Percentiles rank a stretch among this genome's conserved stretches.
These are phyloP conservation scores for Leptinotarsa defecta DNA, from an alignment of 1,140 invertebrate genomes.

Conservation along the genomic window DNA sequence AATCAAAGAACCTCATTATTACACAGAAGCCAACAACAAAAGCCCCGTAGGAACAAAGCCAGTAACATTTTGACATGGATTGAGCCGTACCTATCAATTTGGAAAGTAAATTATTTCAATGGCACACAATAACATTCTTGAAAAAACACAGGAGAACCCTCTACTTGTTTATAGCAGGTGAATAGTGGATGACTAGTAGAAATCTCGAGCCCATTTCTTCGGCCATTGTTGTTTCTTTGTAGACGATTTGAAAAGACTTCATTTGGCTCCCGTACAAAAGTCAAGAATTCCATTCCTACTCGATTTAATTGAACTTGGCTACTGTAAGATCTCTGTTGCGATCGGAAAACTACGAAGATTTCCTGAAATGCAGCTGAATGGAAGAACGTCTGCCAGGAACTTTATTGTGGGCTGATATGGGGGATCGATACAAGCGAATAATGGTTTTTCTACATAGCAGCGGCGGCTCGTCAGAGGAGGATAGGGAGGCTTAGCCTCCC, in stretches of 20 bases:
- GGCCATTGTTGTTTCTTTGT: constrained; percentile 41
- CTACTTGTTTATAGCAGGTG: constrained; percentile 47
- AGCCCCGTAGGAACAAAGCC: constrained; percentile 36
- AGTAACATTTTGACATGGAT: constrained; percentile 46
- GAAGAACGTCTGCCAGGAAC: not conserved
- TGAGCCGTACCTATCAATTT: constrained; percentile 50
- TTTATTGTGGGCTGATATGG: not conserved
- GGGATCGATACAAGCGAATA: not conserved
- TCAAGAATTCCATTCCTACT: constrained; percentile 47
- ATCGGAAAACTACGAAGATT: constrained; percentile 16
- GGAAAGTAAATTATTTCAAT: constrained; percentile 51
- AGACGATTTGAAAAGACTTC: constrained; percentile 47
- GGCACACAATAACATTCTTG: constrained; percentile 46
- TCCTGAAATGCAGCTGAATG: not conserved
- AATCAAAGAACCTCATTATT: constrained; percentile 38
- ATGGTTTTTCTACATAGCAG: not conserved
- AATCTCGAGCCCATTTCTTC: constrained; percentile 33
- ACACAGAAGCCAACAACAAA: constrained; percentile 36
- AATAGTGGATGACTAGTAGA: constrained; percentile 48
- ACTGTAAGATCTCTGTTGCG: constrained; percentile 42
- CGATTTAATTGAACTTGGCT: constrained; percentile 48
- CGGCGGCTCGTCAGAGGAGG: too few relatives aligned
- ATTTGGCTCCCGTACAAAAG: constrained; percentile 48
- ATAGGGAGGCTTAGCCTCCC: too few relatives aligned
- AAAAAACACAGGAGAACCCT: constrained; percentile 33